phyloP scores from a whole-genome alignment of 1,140 invertebrate species.

The Mizuhopecten yessoensis region DNA sequence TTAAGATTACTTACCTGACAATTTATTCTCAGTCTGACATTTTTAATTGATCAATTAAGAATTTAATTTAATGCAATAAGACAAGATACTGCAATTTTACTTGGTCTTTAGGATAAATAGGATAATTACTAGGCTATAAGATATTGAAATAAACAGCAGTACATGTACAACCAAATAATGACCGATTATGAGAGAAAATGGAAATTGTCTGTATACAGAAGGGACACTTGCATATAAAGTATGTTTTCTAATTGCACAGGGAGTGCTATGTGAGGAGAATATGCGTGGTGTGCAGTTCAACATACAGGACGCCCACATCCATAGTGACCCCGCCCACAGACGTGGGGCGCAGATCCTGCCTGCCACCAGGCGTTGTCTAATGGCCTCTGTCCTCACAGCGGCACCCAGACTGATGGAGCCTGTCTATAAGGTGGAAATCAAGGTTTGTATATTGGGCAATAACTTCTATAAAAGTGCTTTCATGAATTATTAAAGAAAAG shows the following conservation, averaged over 20 bases:
- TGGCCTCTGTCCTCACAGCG: constrained; percentile 97
- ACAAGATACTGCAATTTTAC: no score
- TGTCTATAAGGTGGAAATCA: constrained; percentile 99
- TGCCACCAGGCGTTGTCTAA: constrained; percentile 97
- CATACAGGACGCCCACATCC: constrained; percentile 98
- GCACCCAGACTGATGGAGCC: constrained; percentile 97
- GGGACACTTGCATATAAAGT: no score
- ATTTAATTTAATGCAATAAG: no score
- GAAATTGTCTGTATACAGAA: no score
- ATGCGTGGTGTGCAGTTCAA: constrained; percentile 98
- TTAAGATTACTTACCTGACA: no score
- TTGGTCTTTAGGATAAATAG: no score
- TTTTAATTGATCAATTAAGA: no score
- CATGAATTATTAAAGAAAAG: not conserved
- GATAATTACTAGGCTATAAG: no score
- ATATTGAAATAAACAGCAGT: no score
- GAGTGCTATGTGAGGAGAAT: constrained; percentile 99
- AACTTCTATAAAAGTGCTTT: not conserved
- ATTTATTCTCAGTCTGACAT: no score
- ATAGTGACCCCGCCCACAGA: constrained; percentile 99
- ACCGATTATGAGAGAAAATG: no score
- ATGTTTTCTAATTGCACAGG: constrained; percentile 83
- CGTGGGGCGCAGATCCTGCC: constrained; percentile 99
- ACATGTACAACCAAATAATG: no score
- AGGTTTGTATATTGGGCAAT: constrained; percentile 81